These are phyloP conservation scores for Catostylus mosaicus DNA, from an alignment of 30 jellyfish, hydroid and myxozoan genomes.

Conservation along the genomic window DNA sequence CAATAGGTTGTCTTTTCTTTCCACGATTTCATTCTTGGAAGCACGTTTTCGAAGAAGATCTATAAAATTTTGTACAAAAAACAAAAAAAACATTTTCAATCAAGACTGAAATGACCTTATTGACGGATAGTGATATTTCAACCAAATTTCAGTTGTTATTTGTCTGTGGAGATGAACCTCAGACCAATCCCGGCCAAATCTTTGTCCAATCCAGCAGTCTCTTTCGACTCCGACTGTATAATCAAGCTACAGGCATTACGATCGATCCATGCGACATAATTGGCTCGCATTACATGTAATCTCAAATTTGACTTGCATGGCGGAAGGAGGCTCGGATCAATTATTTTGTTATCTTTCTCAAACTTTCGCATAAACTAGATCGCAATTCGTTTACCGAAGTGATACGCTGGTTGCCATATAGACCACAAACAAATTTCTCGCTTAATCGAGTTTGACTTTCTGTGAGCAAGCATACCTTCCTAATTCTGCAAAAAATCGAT, in stretches of 20 bases:
- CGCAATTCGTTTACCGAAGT: conserved; percentile 27
- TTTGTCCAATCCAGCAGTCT: conserved; percentile 27
- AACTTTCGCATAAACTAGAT: conserved; percentile 30
- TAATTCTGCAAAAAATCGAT: conserved; percentile 31
- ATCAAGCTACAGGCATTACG: conserved; percentile 43
- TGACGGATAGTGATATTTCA: neutral
- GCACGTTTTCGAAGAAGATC: neutral
- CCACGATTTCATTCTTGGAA: neutral
- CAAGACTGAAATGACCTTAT: neutral
- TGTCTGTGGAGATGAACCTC: neutral
- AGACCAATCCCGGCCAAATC: neutral
- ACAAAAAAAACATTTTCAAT: neutral
- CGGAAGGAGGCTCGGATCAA: conserved; percentile 49
- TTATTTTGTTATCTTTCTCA: conserved; percentile 38
- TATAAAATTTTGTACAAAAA: conserved; percentile 1
- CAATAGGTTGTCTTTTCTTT: neutral
- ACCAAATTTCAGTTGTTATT: neutral
- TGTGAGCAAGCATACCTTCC: conserved; percentile 8
- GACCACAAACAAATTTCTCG: conserved; percentile 49
- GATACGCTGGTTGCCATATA: conserved; percentile 34
- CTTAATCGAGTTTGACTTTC: neutral
- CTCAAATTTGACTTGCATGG: conserved; percentile 38
- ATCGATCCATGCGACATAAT: conserved; percentile 36
- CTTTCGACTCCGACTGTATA: conserved; percentile 15
- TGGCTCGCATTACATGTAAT: conserved; percentile 39